Evolutionary conservation across 2,797 vertebrate genomes (phyloP).

Genomic region (Allobates femoralis): DNA sequence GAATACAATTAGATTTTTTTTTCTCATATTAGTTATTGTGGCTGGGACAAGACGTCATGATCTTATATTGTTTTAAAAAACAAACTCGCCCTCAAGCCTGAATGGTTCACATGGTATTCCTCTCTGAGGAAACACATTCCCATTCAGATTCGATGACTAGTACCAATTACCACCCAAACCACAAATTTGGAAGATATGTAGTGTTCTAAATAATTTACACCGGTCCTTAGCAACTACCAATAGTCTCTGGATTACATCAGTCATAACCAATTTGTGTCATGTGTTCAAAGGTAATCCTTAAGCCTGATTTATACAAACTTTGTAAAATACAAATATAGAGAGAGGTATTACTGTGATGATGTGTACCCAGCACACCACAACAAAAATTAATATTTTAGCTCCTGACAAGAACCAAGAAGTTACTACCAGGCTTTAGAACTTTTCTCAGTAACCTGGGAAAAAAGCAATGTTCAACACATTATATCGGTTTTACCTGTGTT

Average conservation of each 20-base stretch:
- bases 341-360: not conserved
- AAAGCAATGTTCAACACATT: not conserved
- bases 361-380: not conserved
- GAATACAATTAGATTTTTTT: constrained; percentile 54
- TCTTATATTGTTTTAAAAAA: constrained; percentile 54
- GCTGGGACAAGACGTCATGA: constrained; percentile 58
- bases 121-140: constrained; percentile 36
- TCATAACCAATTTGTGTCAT: constrained; percentile 5
- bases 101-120: constrained; percentile 52
- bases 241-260: constrained; percentile 41
- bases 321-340: not conserved
- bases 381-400: not conserved
- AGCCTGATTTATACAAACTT: constrained; percentile 35
- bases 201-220: constrained; percentile 48
- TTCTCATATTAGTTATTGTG: constrained; percentile 59
- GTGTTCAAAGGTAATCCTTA: constrained; percentile 30
- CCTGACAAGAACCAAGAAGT: not conserved
- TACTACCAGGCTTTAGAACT: not conserved
- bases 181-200: constrained; percentile 57
- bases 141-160: constrained; percentile 56
- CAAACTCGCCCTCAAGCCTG: constrained; percentile 47
- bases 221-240: constrained; percentile 56
- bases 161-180: constrained; percentile 57
- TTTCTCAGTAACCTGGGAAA: not conserved
- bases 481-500: not conserved